Conservation (phyloP, 2,113 vertebrate genomes). For the Penelope pileata region DNA sequence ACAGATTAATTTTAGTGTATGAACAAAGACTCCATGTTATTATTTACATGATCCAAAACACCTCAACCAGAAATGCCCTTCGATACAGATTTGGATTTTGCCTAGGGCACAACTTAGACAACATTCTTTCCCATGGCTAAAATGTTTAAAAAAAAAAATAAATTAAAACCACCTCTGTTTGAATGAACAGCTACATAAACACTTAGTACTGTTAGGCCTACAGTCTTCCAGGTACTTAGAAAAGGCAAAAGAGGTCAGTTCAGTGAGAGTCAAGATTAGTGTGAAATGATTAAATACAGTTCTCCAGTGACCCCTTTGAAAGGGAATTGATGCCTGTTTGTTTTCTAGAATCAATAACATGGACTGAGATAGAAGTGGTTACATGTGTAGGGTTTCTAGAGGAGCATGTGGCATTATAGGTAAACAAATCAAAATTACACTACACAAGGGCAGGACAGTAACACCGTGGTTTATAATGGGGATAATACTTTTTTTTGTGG, state of each 20-base stretch:
- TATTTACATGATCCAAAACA: neutral
- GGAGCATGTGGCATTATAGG: neutral
- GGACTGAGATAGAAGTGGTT: neutral
- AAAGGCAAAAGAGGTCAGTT: neutral
- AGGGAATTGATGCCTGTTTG: neutral
- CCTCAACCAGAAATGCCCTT: neutral
- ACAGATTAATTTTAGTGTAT: neutral
- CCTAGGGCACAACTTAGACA: neutral
- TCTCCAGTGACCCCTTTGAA: neutral
- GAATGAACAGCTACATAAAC: neutral
- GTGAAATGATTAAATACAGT: neutral
- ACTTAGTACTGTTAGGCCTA: neutral
- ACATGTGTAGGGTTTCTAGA: neutral
- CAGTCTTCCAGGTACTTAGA: neutral
- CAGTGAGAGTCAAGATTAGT: neutral
- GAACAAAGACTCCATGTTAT: neutral
- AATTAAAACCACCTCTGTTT: neutral
- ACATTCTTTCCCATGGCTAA: accelerated
- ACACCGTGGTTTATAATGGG: neutral
- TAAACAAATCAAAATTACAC: neutral
- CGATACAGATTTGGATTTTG: neutral
- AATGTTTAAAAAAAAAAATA: neutral
- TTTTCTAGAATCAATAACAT: neutral
- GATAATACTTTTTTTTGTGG: neutral
- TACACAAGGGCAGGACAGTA: neutral